Evolutionary conservation across 2,113 vertebrate genomes (phyloP), one percentile per base, ranked within the genome.

Genomic region (Cygnus atratus): DNA sequence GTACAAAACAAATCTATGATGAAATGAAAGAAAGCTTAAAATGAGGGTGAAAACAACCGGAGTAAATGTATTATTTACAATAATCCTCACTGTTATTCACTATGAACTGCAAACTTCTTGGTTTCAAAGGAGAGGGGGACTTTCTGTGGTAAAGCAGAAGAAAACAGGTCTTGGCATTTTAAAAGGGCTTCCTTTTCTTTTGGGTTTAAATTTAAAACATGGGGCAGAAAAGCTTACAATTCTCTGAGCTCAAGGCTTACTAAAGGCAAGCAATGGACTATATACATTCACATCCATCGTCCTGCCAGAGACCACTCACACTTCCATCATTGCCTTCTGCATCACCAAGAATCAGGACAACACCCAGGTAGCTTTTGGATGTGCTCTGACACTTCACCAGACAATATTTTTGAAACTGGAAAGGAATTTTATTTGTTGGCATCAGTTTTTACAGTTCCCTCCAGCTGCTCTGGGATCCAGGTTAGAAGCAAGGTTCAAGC

Each of bases 31-130:
- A 2, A 58, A 88, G 57, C 91, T 57, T 70, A 41, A 43, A 87
- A 70, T 67, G 37, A 91, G 62, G 66, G 52, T 3, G 5, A 71
- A 95, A 95, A 66, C 74, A 88, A 88, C 92, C 54, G 0, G 0
- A 75, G 44, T 13, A 55, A 52, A 26, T 52, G 50, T 52, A 52
- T 52, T 52, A 61, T 92, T 78, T 57, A 81, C 71, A 92, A 54
- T 84, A 87, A 84, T 61, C 62, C 75, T 88, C 61, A 57, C 81
- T 86, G 71, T 93, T 90, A 90, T 87, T 94, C 92, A 87, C 63
- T 65, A 43, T 0, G 0, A 62, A 87, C 54, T 6, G 8, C 68
- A 84, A 73, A 86, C 48, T 78, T 84, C 44, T 71, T 8, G 4
- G 13, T 29, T 88, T 75, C 74, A 88, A 18, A 25, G 46, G 55